Evolutionary conservation across 2,797 vertebrate genomes (phyloP), one percentile per base, ranked within the genome.

Genomic region (Phylloscopus collybita): DNA sequence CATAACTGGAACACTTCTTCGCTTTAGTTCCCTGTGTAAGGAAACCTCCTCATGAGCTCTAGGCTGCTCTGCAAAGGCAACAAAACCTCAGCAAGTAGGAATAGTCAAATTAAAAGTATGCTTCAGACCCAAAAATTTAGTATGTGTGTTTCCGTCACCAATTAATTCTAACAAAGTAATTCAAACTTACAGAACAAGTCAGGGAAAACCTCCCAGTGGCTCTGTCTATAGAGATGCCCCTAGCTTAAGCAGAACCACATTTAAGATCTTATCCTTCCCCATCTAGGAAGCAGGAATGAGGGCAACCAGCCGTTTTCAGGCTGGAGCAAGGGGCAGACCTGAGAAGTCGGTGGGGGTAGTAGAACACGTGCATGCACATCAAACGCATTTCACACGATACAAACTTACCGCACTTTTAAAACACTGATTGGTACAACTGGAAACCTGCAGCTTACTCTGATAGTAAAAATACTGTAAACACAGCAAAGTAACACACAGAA

Each of bases 111-210:
- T 36, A 47, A n/a, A 53, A 59, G 11, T 2, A 27, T 0, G 4
- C 27, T 70, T 67, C 57, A 38, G 32, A 71, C n/a, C 1, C 51
- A 45, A 44, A 34, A 87, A 71, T 5, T 13, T 25, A 61, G 56
- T 3, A 11, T 0, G 1, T 3, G 1, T 1, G 4, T 36, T 64
- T 59, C 42, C 0, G 0, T 23, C 42, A 65, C 61, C 26, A 45
- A 6, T 38, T 40, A 82, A 65, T 40, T 47, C 38, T 20, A 40
- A 61, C 20, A 56, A 72, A 47, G 11, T 36, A 8, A 67, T 65
- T 65, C 30, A 64, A 60, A 22, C 16, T 38, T 32, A 20, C 3
- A 66, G 56, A 79, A 36, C 5, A 22, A 34, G 22, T 4, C 3
- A 13, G 29, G 23, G 1, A 29, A 29, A 20, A 17, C 4, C 0